Base-by-base conservation (phyloP, 2,113 vertebrate genomes). In the Poeciliopsis retropinna region DNA sequence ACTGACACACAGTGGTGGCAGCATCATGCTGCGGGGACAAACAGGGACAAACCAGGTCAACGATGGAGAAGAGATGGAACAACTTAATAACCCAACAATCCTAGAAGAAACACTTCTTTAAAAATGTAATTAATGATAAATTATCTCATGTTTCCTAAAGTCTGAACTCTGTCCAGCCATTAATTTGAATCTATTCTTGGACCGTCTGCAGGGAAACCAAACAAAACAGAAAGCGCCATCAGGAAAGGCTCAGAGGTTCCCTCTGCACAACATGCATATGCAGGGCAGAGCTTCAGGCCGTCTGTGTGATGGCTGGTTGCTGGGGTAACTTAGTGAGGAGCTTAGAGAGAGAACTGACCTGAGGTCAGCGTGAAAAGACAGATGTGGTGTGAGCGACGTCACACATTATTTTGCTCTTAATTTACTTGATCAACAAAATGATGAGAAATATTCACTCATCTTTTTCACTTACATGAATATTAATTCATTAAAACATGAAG, bases 241-340 rank as follows among this genome's bases (percentile, higher is more conserved):
- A 77, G 73, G 74, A 67, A 76, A 5, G 60, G 54, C 30, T 47
- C 1, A 1, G 9, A 37, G 30, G 2, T 11, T n/a, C 22, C 22
- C 41, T 57, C 44, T 70, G 67, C 47, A 47, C 28, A 64, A 66
- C 78, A 64, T 15, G 47, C 68, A 72, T 64, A 70, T 71, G 76
- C 72, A 74, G 63, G 66, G 37, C 54, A 0, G 54, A 3, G 47
- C 74, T 72, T 1, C 3, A 15, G 67, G 79, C 70, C 66, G 78
- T 70, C 77, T 47, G 44, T 69, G 80, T 77, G 76, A 81, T 75
- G 69, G 17, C 70, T 70, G 61, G 86, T 85, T 88, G 84, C 83
- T 77, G 65, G 10, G 82, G 76, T 60, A 81, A 87, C 84, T 70
- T 27, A 3, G 72, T 72, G 66, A 37, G 37, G 25, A 72, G 76